These are phyloP conservation scores for Eurytoma californica DNA, from an alignment of 2,888 invertebrate species.

Conservation along the genomic window DNA sequence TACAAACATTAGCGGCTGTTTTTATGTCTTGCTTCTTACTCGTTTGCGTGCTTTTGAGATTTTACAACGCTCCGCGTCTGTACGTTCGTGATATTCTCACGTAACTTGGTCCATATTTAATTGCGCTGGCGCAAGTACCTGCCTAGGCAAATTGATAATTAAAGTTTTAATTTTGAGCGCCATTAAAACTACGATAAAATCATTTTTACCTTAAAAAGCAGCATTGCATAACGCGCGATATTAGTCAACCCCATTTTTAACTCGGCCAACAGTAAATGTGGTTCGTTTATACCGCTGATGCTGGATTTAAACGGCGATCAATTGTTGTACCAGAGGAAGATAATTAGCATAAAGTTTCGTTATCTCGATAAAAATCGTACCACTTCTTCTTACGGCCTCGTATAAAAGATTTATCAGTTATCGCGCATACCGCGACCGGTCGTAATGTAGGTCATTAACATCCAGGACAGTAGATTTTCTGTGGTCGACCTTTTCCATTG, in stretches of 20 bases:
- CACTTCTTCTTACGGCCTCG: slow-evolving; percentile 6
- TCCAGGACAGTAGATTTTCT: slow-evolving; percentile 2
- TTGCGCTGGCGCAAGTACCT: slow-evolving; percentile 2
- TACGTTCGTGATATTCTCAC: slow-evolving; percentile 43
- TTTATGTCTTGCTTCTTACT: slow-evolving; percentile 32
- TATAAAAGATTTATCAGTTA: slow-evolving; percentile 4
- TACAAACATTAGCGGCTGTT: slow-evolving; percentile 14
- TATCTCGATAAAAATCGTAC: background rate
- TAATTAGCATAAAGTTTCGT: background rate
- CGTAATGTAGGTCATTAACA: slow-evolving; percentile 39
- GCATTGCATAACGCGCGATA: background rate
- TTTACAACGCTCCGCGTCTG: slow-evolving; percentile 33
- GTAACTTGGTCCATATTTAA: slow-evolving; percentile 49
- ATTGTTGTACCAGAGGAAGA: too few relatives aligned
- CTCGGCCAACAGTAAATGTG: background rate
- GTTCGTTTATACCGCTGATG: background rate
- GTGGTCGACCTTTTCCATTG: background rate
- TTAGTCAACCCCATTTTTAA: background rate
- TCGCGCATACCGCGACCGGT: slow-evolving; percentile 17
- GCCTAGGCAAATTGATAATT: slow-evolving; percentile 18
- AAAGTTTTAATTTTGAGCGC: slow-evolving; percentile 7
- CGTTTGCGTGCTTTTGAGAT: slow-evolving; percentile 41
- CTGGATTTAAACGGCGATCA: background rate
- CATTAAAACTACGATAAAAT: slow-evolving; percentile 3
- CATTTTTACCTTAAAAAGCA: background rate